These are phyloP conservation scores for Saturnia pavonia DNA, from an alignment of 2,888 invertebrate genomes.

Conservation along the genomic window DNA sequence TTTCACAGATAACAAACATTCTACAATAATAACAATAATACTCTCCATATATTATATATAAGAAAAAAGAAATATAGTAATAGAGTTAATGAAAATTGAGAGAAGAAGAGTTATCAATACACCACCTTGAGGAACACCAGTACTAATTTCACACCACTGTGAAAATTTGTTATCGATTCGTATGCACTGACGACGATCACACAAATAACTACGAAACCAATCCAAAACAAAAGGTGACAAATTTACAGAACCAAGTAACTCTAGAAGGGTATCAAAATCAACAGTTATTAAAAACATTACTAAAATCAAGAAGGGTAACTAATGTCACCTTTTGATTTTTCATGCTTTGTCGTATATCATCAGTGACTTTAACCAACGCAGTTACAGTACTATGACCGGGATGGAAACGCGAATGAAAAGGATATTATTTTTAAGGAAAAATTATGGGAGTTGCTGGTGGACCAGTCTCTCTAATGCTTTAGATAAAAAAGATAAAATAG, in stretches of 20 bases:
- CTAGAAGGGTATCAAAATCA: neutral
- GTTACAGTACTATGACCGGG: neutral
- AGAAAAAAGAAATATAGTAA: neutral
- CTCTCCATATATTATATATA: no score
- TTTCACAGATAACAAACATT: no score
- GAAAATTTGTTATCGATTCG: neutral
- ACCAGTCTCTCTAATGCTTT: neutral
- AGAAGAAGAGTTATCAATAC: no score
- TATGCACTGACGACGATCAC: neutral
- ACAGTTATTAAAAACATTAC: neutral
- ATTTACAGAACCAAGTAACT: neutral
- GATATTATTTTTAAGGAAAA: neutral
- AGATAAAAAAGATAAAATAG: neutral
- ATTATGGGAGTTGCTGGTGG: neutral
- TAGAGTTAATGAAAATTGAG: neutral
- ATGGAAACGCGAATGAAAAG: neutral
- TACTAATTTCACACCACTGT: neutral
- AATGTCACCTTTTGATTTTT: neutral
- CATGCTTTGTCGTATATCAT: neutral
- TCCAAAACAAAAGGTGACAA: neutral
- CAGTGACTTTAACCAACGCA: neutral
- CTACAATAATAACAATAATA: no score
- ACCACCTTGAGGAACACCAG: neutral
- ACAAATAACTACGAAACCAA: neutral
- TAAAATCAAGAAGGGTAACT: no score